These are phyloP conservation scores for Macquaria australasica DNA, from an alignment of 2,113 vertebrate species.

Conservation along the genomic window DNA sequence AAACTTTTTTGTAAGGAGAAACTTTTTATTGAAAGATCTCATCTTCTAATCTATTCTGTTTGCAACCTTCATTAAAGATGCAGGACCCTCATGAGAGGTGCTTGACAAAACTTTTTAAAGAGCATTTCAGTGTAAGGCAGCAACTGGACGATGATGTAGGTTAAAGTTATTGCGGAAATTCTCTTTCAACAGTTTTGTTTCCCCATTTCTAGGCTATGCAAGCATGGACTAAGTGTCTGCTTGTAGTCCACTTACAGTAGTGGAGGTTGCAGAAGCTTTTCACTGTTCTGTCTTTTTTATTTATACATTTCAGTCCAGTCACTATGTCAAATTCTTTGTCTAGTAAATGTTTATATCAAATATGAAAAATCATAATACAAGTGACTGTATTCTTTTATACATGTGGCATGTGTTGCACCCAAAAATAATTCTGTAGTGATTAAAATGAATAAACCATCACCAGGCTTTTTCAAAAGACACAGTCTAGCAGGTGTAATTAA, in stretches of 20 bases:
- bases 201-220: slow-evolving; percentile 74
- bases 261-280: slow-evolving; percentile 71
- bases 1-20: slow-evolving; percentile 76
- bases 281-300: slow-evolving; percentile 71
- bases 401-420: slow-evolving; percentile 89
- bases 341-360: slow-evolving; percentile 85
- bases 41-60: slow-evolving; percentile 56
- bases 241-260: slow-evolving; percentile 68
- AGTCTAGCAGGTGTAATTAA: slow-evolving; percentile 49
- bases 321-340: slow-evolving; percentile 79
- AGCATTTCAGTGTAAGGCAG: slow-evolving; percentile 33
- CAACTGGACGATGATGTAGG: background rate
- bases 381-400: slow-evolving; percentile 86
- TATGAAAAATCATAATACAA: slow-evolving; percentile 81
- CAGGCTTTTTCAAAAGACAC: slow-evolving; percentile 84
- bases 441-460: slow-evolving; percentile 87
- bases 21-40: slow-evolving; percentile 75
- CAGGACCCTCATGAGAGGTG: slow-evolving; percentile 51
- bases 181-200: slow-evolving; percentile 56
- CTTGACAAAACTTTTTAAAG: slow-evolving; percentile 63
- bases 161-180: slow-evolving; percentile 37
- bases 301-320: slow-evolving; percentile 71
- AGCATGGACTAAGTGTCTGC: slow-evolving; percentile 76
- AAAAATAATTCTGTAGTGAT: slow-evolving; percentile 84
- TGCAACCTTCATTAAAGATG: slow-evolving; percentile 56